A percentile compares a stretch with the other conserved stretches of the same genome.
Conservation (phyloP, 2,888 invertebrate genomes). For the Dexiosoma caninum region DNA sequence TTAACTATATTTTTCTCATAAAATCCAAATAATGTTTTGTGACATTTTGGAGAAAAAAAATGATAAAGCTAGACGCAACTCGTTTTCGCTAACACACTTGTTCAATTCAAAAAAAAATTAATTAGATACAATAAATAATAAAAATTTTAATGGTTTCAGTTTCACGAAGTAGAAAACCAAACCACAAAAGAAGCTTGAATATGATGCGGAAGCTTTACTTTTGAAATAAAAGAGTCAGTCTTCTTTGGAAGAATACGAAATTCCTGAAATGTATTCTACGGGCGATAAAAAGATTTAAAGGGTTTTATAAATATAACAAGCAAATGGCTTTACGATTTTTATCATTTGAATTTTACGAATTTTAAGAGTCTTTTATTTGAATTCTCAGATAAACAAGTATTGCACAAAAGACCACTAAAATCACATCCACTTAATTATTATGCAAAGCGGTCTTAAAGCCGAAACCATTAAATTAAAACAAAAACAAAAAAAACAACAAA, state of each 20-base stretch:
- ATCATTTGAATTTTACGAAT: background rate
- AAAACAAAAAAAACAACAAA: background rate
- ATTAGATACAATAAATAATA: conserved; percentile 6
- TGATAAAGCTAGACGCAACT: no score
- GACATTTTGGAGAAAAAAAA: conserved; percentile 11
- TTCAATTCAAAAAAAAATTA: background rate
- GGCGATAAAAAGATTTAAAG: background rate
- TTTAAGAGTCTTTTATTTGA: background rate
- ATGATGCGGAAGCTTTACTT: conserved; percentile 14
- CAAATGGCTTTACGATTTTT: background rate
- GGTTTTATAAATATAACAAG: background rate
- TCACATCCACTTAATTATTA: conserved; percentile 25
- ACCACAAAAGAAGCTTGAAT: background rate
- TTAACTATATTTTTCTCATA: background rate
- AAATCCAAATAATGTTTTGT: background rate
- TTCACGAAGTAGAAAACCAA: no score
- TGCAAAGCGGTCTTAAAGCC: conserved; percentile 1
- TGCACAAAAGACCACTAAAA: conserved; percentile 3
- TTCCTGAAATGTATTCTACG: background rate
- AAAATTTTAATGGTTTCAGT: conserved; percentile 10
- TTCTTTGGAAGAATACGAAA: background rate
- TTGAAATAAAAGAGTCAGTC: background rate
- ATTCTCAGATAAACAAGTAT: background rate
- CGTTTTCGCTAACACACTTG: background rate
- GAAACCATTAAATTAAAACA: no score